Evolutionary conservation across 2,797 vertebrate genomes (phyloP).

Genomic region (Manis javanica): DNA sequence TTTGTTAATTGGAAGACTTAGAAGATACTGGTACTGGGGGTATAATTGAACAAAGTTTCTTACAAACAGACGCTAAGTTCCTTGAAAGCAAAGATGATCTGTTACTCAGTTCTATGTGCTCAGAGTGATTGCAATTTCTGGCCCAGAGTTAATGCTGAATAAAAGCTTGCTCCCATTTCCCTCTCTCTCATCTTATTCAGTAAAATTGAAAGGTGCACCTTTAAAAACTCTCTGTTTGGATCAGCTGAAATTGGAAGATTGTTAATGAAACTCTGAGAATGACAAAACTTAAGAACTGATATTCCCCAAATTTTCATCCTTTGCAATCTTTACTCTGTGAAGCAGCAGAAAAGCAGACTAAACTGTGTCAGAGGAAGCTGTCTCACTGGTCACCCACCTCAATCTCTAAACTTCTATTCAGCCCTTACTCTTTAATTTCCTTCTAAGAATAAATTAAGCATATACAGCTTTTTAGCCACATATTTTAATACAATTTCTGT

Average conservation of each 20-base stretch:
- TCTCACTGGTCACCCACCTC: neutral
- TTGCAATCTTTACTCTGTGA: neutral
- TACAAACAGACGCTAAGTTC: neutral
- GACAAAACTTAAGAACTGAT: neutral
- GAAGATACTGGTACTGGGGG: neutral
- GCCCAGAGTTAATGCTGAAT: neutral
- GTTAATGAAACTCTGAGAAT: neutral
- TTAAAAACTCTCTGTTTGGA: neutral
- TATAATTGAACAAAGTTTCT: neutral
- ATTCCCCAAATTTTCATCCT: neutral
- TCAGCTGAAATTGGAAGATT: neutral
- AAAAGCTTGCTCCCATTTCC: neutral
- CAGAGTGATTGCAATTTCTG: neutral
- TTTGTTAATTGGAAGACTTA: neutral
- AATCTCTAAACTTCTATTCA: neutral
- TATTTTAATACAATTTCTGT: neutral
- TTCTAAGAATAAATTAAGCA: neutral
- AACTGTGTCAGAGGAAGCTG: neutral
- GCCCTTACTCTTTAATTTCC: neutral
- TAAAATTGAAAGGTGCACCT: neutral
- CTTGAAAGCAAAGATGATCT: neutral
- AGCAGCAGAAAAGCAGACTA: neutral
- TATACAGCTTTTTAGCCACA: neutral
- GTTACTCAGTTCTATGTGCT: neutral
- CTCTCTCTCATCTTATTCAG: neutral